Evolutionary conservation across 2,888 invertebrate species (phyloP).

Genomic region (Hipparchia sbordonii): DNA sequence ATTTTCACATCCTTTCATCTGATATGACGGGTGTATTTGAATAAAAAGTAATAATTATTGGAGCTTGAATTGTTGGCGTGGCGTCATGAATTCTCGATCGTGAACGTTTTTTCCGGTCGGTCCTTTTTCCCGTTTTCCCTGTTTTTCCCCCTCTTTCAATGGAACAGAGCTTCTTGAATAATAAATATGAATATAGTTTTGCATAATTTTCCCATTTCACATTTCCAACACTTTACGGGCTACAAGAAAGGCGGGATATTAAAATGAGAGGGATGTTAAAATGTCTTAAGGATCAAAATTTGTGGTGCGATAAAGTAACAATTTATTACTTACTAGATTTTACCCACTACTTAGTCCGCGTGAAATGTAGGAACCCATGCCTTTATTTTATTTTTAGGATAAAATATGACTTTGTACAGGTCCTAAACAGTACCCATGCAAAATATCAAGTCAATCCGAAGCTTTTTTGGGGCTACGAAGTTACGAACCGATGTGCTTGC

Average conservation of each 20-base stretch:
- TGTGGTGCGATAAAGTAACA: background rate
- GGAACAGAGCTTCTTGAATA: constrained; percentile 3
- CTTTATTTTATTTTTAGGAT: no score
- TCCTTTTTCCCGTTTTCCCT: background rate
- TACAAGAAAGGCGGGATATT: background rate
- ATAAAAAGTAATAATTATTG: constrained; percentile 11
- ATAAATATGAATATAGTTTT: constrained; percentile 15
- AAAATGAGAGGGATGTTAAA: background rate
- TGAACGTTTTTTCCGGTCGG: background rate
- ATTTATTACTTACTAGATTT: no score
- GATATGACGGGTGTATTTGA: background rate
- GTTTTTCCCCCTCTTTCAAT: background rate
- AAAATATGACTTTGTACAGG: no score
- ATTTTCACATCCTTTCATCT: no score
- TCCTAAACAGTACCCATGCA: no score
- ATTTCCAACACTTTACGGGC: background rate
- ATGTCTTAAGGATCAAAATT: background rate
- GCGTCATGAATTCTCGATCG: constrained; percentile 8
- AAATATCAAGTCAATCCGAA: no score
- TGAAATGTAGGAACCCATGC: no score
- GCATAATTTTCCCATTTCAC: background rate
- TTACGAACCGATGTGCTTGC: no score
- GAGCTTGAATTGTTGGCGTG: constrained; percentile 8
- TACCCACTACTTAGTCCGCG: no score
- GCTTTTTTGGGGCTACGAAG: no score